phyloP scores from a whole-genome alignment of 2,888 invertebrate genomes.

The Myopa tessellatipennis region DNA sequence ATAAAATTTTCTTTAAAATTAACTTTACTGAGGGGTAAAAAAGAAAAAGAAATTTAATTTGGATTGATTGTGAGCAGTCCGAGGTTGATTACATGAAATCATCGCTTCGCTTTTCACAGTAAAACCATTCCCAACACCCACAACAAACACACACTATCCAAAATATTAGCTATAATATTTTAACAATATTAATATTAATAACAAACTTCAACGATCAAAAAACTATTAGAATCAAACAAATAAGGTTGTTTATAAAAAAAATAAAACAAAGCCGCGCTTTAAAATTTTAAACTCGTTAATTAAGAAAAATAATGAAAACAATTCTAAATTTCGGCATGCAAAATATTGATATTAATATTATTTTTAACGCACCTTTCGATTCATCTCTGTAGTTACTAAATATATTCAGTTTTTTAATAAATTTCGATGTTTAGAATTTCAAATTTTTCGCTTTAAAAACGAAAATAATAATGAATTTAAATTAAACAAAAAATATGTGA shows the following conservation, averaged over 20 bases:
- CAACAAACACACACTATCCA: neutral
- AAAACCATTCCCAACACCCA: neutral
- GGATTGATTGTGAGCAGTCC: no score
- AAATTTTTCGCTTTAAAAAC: neutral
- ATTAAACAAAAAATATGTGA: neutral
- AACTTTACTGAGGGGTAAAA: no score
- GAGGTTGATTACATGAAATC: no score
- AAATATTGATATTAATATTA: neutral
- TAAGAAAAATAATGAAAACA: neutral
- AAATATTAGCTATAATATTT: neutral
- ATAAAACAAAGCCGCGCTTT: neutral
- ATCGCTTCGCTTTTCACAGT: no score
- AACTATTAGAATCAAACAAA: neutral
- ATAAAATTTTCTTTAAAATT: no score
- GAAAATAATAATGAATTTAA: neutral
- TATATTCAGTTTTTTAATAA: neutral
- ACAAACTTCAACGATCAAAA: no score
- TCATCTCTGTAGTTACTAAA: neutral
- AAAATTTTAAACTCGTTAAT: neutral
- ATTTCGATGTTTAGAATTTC: constrained; percentile 17
- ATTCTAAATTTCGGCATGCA: neutral
- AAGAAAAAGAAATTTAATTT: neutral
- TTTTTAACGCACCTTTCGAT: constrained; percentile 21
- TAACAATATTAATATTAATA: no score
- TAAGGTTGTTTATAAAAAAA: neutral